phyloP scores from a whole-genome alignment of 2,113 vertebrate species.

The Festucalex cinctus region DNA sequence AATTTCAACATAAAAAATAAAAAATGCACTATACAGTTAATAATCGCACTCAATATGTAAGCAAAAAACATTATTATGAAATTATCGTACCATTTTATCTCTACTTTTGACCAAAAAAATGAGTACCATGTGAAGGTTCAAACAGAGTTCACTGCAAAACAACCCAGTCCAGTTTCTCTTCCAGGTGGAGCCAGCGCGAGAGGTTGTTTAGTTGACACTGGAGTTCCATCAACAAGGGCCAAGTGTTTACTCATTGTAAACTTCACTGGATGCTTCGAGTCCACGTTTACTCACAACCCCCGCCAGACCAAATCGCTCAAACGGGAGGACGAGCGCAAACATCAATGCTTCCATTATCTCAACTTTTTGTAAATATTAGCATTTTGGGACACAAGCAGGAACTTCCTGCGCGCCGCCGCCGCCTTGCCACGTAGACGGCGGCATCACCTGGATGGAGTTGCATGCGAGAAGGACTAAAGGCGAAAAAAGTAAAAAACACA shows the following conservation, averaged over 20 bases:
- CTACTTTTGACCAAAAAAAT: not conserved
- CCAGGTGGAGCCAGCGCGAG: not conserved
- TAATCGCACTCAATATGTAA: no score
- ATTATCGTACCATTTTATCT: no score
- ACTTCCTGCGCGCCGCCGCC: not conserved
- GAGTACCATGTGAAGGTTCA: not conserved
- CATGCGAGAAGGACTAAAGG: constrained; percentile 23
- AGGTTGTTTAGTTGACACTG: not conserved
- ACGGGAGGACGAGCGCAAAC: constrained; percentile 3
- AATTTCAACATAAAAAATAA: no score
- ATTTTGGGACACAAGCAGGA: constrained; percentile 10
- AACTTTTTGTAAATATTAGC: constrained; percentile 37
- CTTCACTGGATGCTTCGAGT: not conserved
- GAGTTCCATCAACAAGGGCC: not conserved
- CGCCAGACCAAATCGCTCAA: not conserved
- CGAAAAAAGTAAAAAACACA: constrained; percentile 59
- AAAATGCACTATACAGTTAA: no score
- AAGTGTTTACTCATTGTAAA: constrained; percentile 21
- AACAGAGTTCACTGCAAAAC: not conserved
- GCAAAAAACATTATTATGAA: no score
- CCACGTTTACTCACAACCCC: not conserved
- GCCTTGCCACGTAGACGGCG: not conserved
- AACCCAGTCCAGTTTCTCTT: not conserved
- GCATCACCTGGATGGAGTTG: constrained; percentile 49
- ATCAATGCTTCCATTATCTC: constrained; percentile 2